phyloP scores from a whole-genome alignment of 2,888 invertebrate genomes.

The Apodemia duryi region DNA sequence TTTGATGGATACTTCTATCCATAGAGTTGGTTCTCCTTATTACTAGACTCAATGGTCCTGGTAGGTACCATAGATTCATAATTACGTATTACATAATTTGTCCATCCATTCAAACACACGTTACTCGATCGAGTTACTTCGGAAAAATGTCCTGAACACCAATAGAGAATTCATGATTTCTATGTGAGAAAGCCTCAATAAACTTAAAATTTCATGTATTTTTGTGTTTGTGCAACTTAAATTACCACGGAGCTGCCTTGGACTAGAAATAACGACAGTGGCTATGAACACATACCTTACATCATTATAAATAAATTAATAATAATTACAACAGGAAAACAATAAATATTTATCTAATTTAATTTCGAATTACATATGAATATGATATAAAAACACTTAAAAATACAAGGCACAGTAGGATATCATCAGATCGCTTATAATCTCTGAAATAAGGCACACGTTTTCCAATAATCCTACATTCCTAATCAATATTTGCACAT shows the following conservation, averaged over 20 bases:
- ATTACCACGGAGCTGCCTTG: conserved; percentile 39
- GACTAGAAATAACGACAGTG: conserved; percentile 41
- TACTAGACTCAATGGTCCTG: no score
- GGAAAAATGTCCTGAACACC: background rate
- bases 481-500: background rate
- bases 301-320: conserved; percentile 16
- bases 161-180: background rate
- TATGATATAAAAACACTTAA: conserved; percentile 1
- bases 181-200: background rate
- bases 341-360: conserved; percentile 12
- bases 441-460: conserved; percentile 45
- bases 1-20: no score
- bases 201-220: conserved; percentile 9
- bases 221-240: conserved; percentile 25
- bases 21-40: no score
- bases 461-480: conserved; percentile 20
- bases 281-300: conserved; percentile 34
- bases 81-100: no score
- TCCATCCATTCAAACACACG: no score
- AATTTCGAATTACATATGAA: conserved; percentile 5
- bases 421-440: conserved; percentile 61
- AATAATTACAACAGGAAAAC: conserved; percentile 7
- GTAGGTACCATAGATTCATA: no score
- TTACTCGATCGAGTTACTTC: no score
- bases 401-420: conserved; percentile 50